Conservation (phyloP, 2,797 vertebrate species). For the Bradypodion ventrale region DNA sequence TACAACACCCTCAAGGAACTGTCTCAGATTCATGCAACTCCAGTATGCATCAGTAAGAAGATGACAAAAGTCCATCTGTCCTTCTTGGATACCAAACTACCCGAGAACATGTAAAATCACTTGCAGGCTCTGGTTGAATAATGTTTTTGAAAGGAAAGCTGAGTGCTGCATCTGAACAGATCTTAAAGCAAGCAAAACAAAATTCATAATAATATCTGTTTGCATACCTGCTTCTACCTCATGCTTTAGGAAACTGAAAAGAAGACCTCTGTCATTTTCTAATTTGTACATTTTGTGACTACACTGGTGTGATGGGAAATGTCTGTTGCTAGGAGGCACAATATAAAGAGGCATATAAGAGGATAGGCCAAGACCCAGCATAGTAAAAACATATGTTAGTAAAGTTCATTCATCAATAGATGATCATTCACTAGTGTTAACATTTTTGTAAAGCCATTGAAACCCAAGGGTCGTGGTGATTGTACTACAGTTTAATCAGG, state of each 20-base stretch:
- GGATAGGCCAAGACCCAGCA: constrained; percentile 41
- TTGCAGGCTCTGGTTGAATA: neutral
- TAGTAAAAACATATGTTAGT: constrained; percentile 30
- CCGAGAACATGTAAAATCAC: neutral
- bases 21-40: neutral
- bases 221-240: neutral
- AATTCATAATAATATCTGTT: neutral
- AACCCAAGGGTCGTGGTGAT: neutral
- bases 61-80: neutral
- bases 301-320: constrained; percentile 18
- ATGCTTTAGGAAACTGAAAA: neutral
- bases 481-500: neutral
- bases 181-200: neutral
- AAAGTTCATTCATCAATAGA: constrained; percentile 66
- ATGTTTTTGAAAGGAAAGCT: neutral
- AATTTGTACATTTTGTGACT: constrained; percentile 26
- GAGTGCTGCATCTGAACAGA: neutral
- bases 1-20: neutral
- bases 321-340: constrained; percentile 22
- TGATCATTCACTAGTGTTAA: constrained; percentile 58
- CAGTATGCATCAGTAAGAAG: neutral
- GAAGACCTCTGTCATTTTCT: neutral
- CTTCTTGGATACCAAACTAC: neutral
- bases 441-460: constrained; percentile 44
- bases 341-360: constrained; percentile 20